Base-by-base conservation (phyloP, 2,797 vertebrate genomes). In the Parambassis ranga region DNA sequence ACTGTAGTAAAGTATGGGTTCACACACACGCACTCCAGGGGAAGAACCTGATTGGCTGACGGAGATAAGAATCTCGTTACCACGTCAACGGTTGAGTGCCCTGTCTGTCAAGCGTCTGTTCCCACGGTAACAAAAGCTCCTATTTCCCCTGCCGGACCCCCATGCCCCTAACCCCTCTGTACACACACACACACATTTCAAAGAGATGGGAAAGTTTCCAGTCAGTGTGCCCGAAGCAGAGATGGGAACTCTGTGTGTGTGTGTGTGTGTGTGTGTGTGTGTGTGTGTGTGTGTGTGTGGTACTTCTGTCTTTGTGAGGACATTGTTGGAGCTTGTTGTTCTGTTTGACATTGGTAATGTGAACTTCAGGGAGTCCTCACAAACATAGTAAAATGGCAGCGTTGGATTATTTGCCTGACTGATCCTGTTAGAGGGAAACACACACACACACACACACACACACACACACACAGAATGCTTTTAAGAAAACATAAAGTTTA, bases 91-190 rank as follows among this genome's bases (percentile, higher is more conserved):
- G 26, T 53, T 3, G 19, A 80, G 64, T 43, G 32, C 26, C 48
- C 50, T 64, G 83, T 81, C 85, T 9, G 27, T 84, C 82, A 80
- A 64, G 65, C 18, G 50, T 71, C 71, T 73, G 82, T 83, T 87
- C 81, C 78, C 76, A 66, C 64, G 67, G 77, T 77, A 76, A 87
- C 83, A 89, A 87, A 83, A 79, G 80, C 64, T 38, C 37, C 65
- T 32, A 63, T 52, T 62, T 41, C 59, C 43, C 43, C 37, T 10
- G 11, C 14, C 22, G 36, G 24, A 70, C 28, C 36, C 30, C 28
- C 19, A 3, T 23, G 1, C 49, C 39, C 39, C 32, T 44, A 18
- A n/a, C n/a, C n/a, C 49, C 22, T n/a, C 1, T 19, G 49, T 57
- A 39, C 56, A 47, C 42, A 43, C 50, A 32, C 62, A 63, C 50